phyloP scores from a whole-genome alignment of 1,140 invertebrate species.

The Halesus radiatus region DNA sequence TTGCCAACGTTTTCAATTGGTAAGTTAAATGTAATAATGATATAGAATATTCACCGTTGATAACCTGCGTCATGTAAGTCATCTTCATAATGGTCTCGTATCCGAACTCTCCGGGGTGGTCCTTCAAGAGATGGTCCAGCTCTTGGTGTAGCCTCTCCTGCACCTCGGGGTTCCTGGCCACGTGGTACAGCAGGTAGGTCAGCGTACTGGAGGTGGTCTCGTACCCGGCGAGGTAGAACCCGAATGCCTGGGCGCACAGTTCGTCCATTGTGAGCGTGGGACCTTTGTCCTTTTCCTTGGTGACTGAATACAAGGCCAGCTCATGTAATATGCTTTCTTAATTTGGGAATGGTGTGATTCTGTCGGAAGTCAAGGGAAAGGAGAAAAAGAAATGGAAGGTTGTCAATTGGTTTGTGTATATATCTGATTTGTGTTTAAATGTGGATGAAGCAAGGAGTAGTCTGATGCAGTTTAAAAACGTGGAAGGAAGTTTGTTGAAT shows the following conservation, averaged over 20 bases:
- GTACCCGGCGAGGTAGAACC: conserved; percentile 70
- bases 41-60: conserved; percentile 65
- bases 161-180: conserved; percentile 69
- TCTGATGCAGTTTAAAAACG: too few relatives aligned
- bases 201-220: conserved; percentile 73
- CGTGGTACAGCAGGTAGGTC: conserved; percentile 63
- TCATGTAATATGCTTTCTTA: too few relatives aligned
- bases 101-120: conserved; percentile 59
- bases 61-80: conserved; percentile 68
- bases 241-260: conserved; percentile 67
- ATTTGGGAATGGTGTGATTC: too few relatives aligned
- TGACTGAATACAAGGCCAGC: conserved; percentile 55
- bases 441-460: too few relatives aligned
- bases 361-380: too few relatives aligned
- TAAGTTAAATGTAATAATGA: too few relatives aligned
- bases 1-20: too few relatives aligned
- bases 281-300: neutral
- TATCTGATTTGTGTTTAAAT: too few relatives aligned
- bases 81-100: conserved; percentile 67
- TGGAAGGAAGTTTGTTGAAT: too few relatives aligned
- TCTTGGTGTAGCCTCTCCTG: conserved; percentile 71
- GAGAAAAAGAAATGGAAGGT: too few relatives aligned
- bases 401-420: too few relatives aligned
- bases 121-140: conserved; percentile 65
- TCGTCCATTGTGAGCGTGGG: conserved; percentile 59